Base-by-base conservation (phyloP, 2,888 invertebrate genomes). In the Tyria jacobaeae region DNA sequence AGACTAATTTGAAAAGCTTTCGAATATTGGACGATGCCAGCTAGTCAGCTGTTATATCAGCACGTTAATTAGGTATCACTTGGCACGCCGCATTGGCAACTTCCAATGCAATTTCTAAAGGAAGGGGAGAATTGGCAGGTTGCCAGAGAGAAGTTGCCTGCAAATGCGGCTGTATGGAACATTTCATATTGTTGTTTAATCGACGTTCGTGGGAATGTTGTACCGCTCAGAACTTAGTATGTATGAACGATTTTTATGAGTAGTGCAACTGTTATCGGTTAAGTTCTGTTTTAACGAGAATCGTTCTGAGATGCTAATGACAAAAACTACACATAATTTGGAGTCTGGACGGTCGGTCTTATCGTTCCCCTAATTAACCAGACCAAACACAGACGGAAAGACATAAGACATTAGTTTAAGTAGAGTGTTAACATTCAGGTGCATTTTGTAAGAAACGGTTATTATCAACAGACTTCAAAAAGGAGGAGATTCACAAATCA, bases 11-110 rank as follows among this genome's bases (percentile, higher is more conserved):
- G 6, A n/a, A 21, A 39, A 39, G 41, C 39, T 31, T 48, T 53
- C 21, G 27, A 9, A 48, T 59, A 53, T 48, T 27, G 15, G 31
- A 60, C 58, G 68, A 53, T 66, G 75, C 75, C 75, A 75, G 64
- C 56, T 63, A 62, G 64, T 57, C 50, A 68, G 62, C 53, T 62
- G 61, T 66, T 60, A 39, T 61, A 56, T 72, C 48, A 58, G 25
- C 44, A 55, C 57, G 60, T 65, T 73, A 73, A 75, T 73, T 73
- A 73, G 66, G 39, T 57, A 61, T 65, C 59, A 67, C 60, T 64
- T 71, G 72, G 68, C 68, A 64, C 48, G 61, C 57, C 49, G 70
- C 57, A 66, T 66, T 67, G 61, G 60, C 66, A 63, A 47, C 35
- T 47, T 35, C 50, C 25, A 57, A 60, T 66, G 66, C 57, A 68